Percentiles rank a stretch among this genome's conserved stretches.
These are phyloP conservation scores for Delphinapterus leucas DNA, from an alignment of 2,113 vertebrate species.

Conservation along the genomic window DNA sequence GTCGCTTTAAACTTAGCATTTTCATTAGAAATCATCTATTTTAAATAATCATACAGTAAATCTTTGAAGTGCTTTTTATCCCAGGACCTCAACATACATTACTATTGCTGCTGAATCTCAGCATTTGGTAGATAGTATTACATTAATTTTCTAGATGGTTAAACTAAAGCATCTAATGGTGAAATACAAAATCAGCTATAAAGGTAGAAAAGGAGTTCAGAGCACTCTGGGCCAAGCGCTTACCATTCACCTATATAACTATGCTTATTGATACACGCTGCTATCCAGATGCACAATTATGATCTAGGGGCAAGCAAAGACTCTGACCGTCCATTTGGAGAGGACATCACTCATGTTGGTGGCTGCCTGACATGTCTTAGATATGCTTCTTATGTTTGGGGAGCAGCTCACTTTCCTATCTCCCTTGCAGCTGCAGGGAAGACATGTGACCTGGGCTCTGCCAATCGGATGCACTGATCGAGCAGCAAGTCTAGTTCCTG, in stretches of 20 bases:
- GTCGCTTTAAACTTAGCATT: constrained; percentile 68
- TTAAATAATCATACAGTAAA: constrained; percentile 60
- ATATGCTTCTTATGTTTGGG: not conserved
- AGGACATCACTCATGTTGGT: not conserved
- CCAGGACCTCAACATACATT: constrained; percentile 52
- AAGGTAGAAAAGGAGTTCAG: not conserved
- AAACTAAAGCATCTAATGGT: not conserved
- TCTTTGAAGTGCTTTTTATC: constrained; percentile 50
- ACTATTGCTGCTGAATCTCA: constrained; percentile 56
- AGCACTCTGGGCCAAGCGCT: not conserved
- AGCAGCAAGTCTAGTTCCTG: not conserved
- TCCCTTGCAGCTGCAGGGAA: not conserved
- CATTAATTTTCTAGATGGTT: constrained; percentile 62
- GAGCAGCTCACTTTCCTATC: not conserved
- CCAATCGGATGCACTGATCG: not conserved
- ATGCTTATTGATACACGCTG: not conserved
- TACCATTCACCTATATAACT: not conserved
- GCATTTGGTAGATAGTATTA: constrained; percentile 38
- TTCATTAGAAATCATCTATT: constrained; percentile 71
- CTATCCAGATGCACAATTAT: not conserved
- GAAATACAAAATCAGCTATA: constrained; percentile 36
- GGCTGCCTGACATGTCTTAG: not conserved
- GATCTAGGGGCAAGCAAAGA: not conserved
- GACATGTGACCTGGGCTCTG: not conserved
- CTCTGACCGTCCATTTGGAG: not conserved